phyloP scores from a whole-genome alignment of 2,888 invertebrate species.

The Heliconius charithonia region DNA sequence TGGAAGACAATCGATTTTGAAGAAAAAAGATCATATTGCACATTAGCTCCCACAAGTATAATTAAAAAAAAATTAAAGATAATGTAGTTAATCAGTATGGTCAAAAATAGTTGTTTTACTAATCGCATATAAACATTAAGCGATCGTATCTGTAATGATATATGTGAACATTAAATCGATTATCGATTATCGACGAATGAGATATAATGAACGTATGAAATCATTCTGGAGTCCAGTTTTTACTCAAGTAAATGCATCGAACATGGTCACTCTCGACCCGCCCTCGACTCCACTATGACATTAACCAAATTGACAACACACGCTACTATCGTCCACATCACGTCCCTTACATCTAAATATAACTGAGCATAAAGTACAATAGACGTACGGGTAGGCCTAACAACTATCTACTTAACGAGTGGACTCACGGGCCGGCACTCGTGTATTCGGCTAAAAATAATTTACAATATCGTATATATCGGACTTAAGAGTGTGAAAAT shows the following conservation, averaged over 20 bases:
- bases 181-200: slow-evolving; percentile 27
- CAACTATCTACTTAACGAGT: slow-evolving; percentile 53
- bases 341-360: slow-evolving; percentile 68
- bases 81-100: slow-evolving; percentile 12
- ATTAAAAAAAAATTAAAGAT: slow-evolving; percentile 14
- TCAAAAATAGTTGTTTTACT: slow-evolving; percentile 13
- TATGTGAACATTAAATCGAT: neutral
- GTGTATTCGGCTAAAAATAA: slow-evolving; percentile 68
- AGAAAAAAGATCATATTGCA: slow-evolving; percentile 45
- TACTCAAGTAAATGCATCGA: slow-evolving; percentile 41
- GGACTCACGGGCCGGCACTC: slow-evolving; percentile 55
- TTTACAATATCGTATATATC: slow-evolving; percentile 62
- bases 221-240: slow-evolving; percentile 21
- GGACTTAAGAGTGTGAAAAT: neutral
- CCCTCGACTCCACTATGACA: slow-evolving; percentile 26
- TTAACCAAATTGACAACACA: slow-evolving; percentile 42
- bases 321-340: slow-evolving; percentile 45
- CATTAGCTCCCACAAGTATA: slow-evolving; percentile 38
- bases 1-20: slow-evolving; percentile 47
- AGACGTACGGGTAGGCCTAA: slow-evolving; percentile 58
- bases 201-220: slow-evolving; percentile 26
- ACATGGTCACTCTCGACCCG: slow-evolving; percentile 7
- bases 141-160: neutral
- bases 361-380: slow-evolving; percentile 81
- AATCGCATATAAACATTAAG: neutral